Evolutionary conservation across 30 jellyfish, hydroid and myxozoan species (phyloP).

Genomic region (Hydractinia echinata): DNA sequence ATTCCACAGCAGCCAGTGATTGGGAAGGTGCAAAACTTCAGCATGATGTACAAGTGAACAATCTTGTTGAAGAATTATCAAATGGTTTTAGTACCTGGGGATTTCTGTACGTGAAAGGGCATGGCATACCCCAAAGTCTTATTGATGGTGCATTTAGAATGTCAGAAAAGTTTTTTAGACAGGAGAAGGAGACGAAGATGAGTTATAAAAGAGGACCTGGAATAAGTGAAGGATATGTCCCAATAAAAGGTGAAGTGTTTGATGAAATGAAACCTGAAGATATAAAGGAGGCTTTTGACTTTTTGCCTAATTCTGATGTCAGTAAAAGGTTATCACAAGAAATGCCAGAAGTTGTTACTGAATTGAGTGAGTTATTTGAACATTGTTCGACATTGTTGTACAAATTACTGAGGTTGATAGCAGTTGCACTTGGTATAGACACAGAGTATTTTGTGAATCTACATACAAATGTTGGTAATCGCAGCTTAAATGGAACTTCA

Average conservation of each 20-base stretch:
- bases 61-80: conserved; percentile 12
- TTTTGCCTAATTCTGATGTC: conserved; percentile 12
- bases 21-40: neutral
- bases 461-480: conserved; percentile 24
- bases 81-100: conserved; percentile 37
- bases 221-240: conserved; percentile 32
- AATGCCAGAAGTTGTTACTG: conserved; percentile 17
- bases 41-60: conserved; percentile 3
- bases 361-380: neutral
- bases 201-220: conserved; percentile 20
- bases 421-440: conserved; percentile 26
- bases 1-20: no score
- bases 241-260: conserved; percentile 21
- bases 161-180: conserved; percentile 15
- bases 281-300: conserved; percentile 40
- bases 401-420: conserved; percentile 12
- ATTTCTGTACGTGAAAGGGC: conserved; percentile 34
- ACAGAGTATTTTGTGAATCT: conserved; percentile 21
- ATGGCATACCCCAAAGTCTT: conserved; percentile 4
- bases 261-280: conserved; percentile 15
- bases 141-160: neutral
- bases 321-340: neutral
- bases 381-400: neutral
- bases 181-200: neutral
- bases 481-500: conserved; percentile 21